phyloP scores from a whole-genome alignment of 2,888 invertebrate genomes.

The Drosophila lacicola region DNA sequence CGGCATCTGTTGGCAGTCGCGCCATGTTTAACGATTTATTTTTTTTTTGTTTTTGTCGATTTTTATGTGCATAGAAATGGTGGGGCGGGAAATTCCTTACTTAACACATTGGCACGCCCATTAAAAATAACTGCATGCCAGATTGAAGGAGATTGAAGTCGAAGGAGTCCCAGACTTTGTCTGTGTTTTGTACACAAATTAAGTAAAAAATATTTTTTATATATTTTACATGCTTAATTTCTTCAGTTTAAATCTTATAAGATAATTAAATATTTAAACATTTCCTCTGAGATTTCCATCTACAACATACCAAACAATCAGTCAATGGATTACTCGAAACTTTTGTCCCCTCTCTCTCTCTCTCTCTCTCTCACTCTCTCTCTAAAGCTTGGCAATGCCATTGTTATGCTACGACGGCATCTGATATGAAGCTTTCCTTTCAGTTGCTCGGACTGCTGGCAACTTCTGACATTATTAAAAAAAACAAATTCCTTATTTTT shows the following conservation, averaged over 20 bases:
- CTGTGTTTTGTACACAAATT: too few species aligned
- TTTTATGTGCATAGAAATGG: background rate
- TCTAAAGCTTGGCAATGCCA: background rate
- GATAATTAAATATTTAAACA: background rate
- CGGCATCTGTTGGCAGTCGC: background rate
- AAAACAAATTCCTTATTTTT: background rate
- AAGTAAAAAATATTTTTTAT: background rate
- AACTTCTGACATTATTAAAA: background rate
- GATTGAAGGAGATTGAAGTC: too few species aligned
- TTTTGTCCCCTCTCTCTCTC: background rate
- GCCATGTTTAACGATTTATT: conserved; percentile 7
- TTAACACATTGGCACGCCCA: too few species aligned
- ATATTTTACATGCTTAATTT: background rate
- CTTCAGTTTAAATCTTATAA: background rate
- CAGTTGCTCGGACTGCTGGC: background rate
- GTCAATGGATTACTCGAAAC: background rate
- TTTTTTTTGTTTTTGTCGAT: background rate
- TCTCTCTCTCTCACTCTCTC: too few species aligned
- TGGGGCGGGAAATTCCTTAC: too few species aligned
- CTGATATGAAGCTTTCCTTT: conserved; percentile 5
- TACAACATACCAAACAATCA: background rate
- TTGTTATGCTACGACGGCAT: conserved; percentile 7
- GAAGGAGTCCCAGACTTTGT: too few species aligned
- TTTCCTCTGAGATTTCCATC: background rate
- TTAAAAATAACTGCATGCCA: too few species aligned